Evolutionary conservation across 2,113 vertebrate species (phyloP), one percentile per base, ranked within the genome.

Genomic region (Rhinoderma darwinii): DNA sequence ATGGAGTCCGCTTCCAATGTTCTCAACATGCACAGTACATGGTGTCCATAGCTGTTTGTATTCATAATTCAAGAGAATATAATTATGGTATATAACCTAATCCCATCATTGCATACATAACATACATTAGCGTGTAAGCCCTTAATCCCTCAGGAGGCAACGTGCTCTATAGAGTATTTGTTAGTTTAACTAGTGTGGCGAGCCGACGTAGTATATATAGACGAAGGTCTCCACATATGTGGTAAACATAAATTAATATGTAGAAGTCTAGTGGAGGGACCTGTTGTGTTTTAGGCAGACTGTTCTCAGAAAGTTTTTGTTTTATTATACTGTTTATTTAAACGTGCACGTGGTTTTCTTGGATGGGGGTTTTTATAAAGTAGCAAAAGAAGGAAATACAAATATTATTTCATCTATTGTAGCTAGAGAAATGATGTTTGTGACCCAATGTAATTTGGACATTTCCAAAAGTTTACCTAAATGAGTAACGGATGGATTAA

Each of bases 21-120:
- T 43, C 25, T 43, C 39, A 2, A 70, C 10, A 37, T 43, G 72
- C n/a, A 8, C 2, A 54, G 75, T 77, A 51, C 75, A 35, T 10
- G 1, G 17, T 35, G 27, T 10, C 47, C 47, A 77, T 50, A 47
- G 74, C 44, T 77, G 75, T 30, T 35, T 77, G 11, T 35, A 32
- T 77, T 77, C 27, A 77, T 77, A 32, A 77, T 35, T 15, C 47
- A 77, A 51, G 44, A 77, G 75, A 77, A 30, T 51, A 32, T 77
- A 32, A 51, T 77, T 76, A 30, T 27, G 27, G n/a, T 30, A 30
- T 50, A 32, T 27, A 44, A 47, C 43, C 22, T 76, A 47, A 76
- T 50, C 43, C 74, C 18, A 35, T 30, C 47, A 50, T 35, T 3
- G 44, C 41, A 75, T 75, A 75, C 72, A 44, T 75, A 44, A 27